phyloP scores from a whole-genome alignment of 2,113 vertebrate genomes.

The Phyllopteryx taeniolatus region DNA sequence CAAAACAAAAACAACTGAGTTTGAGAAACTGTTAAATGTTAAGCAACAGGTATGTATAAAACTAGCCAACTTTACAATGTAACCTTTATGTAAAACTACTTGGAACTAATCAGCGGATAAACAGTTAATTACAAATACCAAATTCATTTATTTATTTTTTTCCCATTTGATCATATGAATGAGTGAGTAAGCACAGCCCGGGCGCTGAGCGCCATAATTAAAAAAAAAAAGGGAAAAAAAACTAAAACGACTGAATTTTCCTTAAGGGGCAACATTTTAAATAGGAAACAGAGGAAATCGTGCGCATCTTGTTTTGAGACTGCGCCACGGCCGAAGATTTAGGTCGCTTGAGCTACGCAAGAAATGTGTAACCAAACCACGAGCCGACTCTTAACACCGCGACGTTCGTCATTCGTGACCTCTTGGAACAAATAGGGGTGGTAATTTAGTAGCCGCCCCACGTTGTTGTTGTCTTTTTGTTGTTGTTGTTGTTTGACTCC shows the following conservation, averaged over 20 bases:
- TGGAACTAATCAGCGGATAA: background rate
- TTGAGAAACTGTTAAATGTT: background rate
- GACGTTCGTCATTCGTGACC: conserved; percentile 42
- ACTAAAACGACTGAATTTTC: background rate
- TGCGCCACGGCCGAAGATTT: conserved; percentile 22
- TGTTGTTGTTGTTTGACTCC: background rate
- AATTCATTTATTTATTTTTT: background rate
- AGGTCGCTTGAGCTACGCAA: conserved; percentile 19
- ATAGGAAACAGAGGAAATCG: conserved; percentile 8
- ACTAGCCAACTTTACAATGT: background rate
- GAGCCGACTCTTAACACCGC: conserved; percentile 30
- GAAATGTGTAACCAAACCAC: conserved; percentile 35
- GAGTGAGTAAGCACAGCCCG: background rate
- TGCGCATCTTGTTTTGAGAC: conserved; percentile 26
- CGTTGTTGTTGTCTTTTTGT: background rate
- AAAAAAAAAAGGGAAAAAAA: background rate
- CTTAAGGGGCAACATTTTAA: background rate
- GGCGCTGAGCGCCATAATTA: background rate
- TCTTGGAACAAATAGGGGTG: conserved; percentile 7
- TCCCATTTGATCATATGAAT: background rate
- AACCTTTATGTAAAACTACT: background rate
- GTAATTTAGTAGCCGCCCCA: background rate
- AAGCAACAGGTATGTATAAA: conserved; percentile 54
- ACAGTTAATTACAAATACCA: background rate
- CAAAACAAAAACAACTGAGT: background rate